phyloP scores from a whole-genome alignment of 2,113 vertebrate species.

The Pagrus major region DNA sequence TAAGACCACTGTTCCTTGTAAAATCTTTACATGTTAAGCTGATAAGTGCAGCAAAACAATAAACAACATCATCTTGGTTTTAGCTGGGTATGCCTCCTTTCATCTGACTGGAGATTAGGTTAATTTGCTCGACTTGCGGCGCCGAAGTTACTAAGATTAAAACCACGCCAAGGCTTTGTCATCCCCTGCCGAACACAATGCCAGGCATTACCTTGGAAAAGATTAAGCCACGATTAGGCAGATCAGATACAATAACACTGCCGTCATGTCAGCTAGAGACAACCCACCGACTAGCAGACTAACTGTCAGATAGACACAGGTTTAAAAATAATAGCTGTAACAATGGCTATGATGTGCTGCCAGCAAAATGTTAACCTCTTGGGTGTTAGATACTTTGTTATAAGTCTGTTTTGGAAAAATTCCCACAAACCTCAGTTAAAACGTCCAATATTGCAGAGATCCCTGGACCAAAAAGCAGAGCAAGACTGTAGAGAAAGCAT shows the following conservation, averaged over 20 bases:
- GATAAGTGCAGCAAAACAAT: constrained; percentile 74
- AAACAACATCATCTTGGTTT: constrained; percentile 63
- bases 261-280: constrained; percentile 25
- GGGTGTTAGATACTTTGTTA: constrained; percentile 29
- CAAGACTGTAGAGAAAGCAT: not conserved
- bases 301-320: constrained; percentile 14
- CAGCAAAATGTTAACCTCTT: constrained; percentile 25
- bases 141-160: constrained; percentile 60
- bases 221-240: constrained; percentile 59
- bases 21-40: constrained; percentile 79
- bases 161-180: constrained; percentile 53
- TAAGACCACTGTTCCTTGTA: constrained; percentile 79
- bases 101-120: constrained; percentile 71
- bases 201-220: constrained; percentile 61
- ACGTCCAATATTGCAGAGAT: constrained; percentile 12
- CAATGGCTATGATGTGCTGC: constrained; percentile 37
- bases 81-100: constrained; percentile 62
- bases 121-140: constrained; percentile 50
- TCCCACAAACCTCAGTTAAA: constrained; percentile 16
- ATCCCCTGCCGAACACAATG: constrained; percentile 38
- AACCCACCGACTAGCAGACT: constrained; percentile 32
- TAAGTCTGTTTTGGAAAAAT: constrained; percentile 21
- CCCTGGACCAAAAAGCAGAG: not conserved
- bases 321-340: constrained; percentile 53
- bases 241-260: constrained; percentile 57